Conservation (phyloP, 2,113 vertebrate species). For the Thunnus thynnus region DNA sequence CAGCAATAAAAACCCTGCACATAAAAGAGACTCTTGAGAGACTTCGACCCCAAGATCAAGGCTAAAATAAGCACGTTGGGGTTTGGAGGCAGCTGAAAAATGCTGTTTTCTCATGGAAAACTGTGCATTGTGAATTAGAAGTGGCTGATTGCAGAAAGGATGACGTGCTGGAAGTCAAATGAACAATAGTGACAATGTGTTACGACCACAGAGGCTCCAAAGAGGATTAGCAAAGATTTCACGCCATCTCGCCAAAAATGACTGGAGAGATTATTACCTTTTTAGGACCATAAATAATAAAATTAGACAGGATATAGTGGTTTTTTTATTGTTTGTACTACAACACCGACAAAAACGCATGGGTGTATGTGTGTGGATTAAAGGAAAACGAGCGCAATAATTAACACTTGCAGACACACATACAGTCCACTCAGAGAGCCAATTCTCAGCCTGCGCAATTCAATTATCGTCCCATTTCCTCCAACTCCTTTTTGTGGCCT, state of each 20-base stretch:
- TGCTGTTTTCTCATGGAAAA: not conserved
- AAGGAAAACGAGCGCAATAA: not conserved
- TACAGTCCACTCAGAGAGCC: not conserved
- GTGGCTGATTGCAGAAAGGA: not conserved
- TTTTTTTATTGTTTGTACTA: too few species aligned
- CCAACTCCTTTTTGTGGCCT: not conserved
- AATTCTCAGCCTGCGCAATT: not conserved
- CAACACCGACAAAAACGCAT: not conserved
- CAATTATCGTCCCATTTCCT: conserved; percentile 37
- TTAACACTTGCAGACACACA: conserved; percentile 8
- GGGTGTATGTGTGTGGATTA: not conserved
- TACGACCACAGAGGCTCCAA: not conserved
- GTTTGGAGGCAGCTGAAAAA: conserved; percentile 29
- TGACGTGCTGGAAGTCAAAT: not conserved
- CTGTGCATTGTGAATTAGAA: not conserved
- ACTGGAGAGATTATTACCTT: not conserved
- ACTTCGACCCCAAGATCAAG: not conserved
- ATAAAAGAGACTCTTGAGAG: conserved; percentile 14
- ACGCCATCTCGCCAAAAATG: not conserved
- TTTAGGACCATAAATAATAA: not conserved
- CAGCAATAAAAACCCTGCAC: conserved; percentile 3
- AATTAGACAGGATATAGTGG: not conserved
- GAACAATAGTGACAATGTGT: conserved; percentile 19
- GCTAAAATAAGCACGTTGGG: conserved; percentile 37
- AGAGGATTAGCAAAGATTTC: conserved; percentile 16